phyloP scores from a whole-genome alignment of 2,113 vertebrate species.

The Sigmodon hispidus region DNA sequence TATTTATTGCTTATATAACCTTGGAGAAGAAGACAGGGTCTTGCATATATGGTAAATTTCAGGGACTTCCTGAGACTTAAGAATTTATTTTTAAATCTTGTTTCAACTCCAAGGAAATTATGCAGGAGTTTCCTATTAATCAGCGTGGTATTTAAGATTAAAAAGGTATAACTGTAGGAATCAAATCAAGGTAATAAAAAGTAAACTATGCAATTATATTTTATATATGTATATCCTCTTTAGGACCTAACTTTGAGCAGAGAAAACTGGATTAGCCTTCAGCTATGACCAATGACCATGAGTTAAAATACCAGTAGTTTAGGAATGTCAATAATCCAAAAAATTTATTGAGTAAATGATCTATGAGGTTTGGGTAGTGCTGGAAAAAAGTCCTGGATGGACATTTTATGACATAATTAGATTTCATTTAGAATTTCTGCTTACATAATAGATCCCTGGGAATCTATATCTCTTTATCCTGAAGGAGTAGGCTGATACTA shows the following conservation, averaged over 20 bases:
- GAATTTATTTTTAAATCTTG: neutral
- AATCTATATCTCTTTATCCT: neutral
- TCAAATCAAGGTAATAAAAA: neutral
- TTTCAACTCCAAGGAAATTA: neutral
- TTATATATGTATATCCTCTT: neutral
- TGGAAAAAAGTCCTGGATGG: neutral
- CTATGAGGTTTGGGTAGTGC: neutral
- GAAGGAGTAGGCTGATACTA: neutral
- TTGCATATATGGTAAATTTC: neutral
- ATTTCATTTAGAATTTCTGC: neutral
- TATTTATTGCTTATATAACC: neutral
- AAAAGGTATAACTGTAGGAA: neutral
- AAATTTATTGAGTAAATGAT: conserved; percentile 12
- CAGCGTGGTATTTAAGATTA: conserved; percentile 10
- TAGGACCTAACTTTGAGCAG: neutral
- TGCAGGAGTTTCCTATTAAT: neutral
- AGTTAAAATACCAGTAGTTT: neutral
- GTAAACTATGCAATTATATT: neutral
- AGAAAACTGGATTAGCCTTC: neutral
- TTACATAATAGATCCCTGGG: neutral
- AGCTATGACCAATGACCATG: neutral
- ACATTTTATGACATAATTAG: neutral
- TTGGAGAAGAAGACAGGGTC: neutral
- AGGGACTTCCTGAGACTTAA: neutral
- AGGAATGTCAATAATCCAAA: neutral